Conservation (phyloP, 1,140 invertebrate species). For the Diploscapter pachys region DNA sequence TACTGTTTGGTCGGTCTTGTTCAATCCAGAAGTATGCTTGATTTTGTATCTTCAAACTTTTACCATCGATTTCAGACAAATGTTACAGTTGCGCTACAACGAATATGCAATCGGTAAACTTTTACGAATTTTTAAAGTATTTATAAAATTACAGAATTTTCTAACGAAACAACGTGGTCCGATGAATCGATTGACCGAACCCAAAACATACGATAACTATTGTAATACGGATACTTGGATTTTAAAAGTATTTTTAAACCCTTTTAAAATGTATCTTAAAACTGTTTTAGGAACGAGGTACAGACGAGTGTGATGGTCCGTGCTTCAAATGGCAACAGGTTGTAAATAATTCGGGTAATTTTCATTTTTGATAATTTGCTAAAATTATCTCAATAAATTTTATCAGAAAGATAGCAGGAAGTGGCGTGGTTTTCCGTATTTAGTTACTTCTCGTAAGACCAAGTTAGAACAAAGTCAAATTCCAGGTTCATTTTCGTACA, state of each 20-base stretch:
- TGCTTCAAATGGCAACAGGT: slow-evolving; percentile 26
- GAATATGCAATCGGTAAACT: slow-evolving; percentile 1
- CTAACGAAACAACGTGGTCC: slow-evolving; percentile 12
- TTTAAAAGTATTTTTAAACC: slow-evolving; percentile 5
- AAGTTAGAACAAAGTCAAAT: too few relatives aligned
- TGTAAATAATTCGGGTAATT: slow-evolving; percentile 28
- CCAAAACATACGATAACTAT: slow-evolving; percentile 4
- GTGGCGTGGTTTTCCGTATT: too few relatives aligned
- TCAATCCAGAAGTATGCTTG: too few relatives aligned
- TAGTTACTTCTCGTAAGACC: too few relatives aligned
- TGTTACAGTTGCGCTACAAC: slow-evolving; percentile 13
- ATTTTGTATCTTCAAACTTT: neutral
- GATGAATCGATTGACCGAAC: slow-evolving; percentile 4
- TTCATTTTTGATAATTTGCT: too few relatives aligned
- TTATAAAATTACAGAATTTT: slow-evolving; percentile 14
- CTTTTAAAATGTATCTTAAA: neutral
- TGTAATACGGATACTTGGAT: slow-evolving; percentile 15
- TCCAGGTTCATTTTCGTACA: slow-evolving; percentile 6
- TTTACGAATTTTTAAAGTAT: neutral
- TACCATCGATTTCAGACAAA: slow-evolving; percentile 6
- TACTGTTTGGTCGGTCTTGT: too few relatives aligned
- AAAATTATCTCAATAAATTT: neutral
- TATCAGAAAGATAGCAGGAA: neutral
- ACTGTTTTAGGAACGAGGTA: slow-evolving; percentile 13
- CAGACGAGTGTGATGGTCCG: slow-evolving; percentile 28